A percentile compares a stretch with the other conserved stretches of the same genome.
These are phyloP conservation scores for Mycteria americana DNA, from an alignment of 2,797 vertebrate species.

Conservation along the genomic window DNA sequence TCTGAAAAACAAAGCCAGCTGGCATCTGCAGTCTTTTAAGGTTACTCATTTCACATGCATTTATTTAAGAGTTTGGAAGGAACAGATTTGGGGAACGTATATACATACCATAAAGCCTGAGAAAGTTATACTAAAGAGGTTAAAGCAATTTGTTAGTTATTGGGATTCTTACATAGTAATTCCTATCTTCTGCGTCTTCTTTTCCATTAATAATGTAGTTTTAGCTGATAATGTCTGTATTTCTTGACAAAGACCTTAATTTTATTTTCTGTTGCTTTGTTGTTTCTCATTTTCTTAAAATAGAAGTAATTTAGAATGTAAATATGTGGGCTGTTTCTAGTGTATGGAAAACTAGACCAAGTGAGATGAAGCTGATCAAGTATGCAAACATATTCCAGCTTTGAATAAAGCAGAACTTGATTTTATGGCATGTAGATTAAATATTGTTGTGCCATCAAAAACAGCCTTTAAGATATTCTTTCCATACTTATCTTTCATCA, in stretches of 20 bases:
- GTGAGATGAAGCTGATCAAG: not conserved
- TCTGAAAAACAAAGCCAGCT: not conserved
- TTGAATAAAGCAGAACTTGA: not conserved
- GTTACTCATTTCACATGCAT: not conserved
- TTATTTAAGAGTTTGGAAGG: not conserved
- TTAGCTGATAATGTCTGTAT: not conserved
- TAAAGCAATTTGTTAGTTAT: not conserved
- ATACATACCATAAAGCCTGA: not conserved
- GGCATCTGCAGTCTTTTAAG: not conserved
- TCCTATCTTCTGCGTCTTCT: not conserved
- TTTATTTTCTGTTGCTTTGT: not conserved
- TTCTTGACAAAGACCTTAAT: not conserved
- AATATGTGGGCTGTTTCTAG: not conserved
- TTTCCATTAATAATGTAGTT: not conserved
- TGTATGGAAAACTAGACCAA: not conserved
- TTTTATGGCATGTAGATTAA: not conserved
- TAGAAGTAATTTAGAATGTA: not conserved
- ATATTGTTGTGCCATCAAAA: not conserved
- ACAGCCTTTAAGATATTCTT: not conserved
- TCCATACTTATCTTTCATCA: not conserved
- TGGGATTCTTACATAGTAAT: not conserved
- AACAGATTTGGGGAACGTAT: not conserved
- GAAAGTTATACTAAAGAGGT: not conserved
- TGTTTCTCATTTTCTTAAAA: not conserved
- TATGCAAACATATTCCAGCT: not conserved